These are phyloP conservation scores for Deilephila elpenor DNA, from an alignment of 2,888 invertebrate genomes.

Conservation along the genomic window DNA sequence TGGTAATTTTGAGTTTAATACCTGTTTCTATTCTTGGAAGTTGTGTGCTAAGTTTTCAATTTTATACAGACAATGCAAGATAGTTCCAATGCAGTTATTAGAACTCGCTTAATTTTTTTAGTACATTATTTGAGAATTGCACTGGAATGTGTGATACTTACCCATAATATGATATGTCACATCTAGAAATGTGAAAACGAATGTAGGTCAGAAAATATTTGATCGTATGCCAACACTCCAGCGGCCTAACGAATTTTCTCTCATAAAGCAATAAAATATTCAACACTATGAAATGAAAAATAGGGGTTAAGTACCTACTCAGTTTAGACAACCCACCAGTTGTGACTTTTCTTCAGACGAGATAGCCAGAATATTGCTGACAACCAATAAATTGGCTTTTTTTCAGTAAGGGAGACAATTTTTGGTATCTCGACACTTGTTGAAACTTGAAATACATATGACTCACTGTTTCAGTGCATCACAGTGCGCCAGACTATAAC, in stretches of 20 bases:
- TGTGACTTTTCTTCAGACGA: too few relatives aligned
- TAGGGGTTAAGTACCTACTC: not conserved
- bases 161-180: not conserved
- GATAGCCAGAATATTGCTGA: too few relatives aligned
- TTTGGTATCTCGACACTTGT: not conserved
- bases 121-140: not conserved
- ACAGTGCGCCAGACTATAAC: not conserved
- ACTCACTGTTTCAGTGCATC: conserved; percentile 2
- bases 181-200: not conserved
- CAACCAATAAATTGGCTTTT: too few relatives aligned
- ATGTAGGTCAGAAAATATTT: conserved; percentile 20
- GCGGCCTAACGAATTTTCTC: not conserved
- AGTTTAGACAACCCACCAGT: too few relatives aligned
- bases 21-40: too few relatives aligned
- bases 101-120: too few relatives aligned
- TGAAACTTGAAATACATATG: not conserved
- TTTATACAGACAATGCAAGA: too few relatives aligned
- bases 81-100: too few relatives aligned
- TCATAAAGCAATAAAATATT: not conserved
- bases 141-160: not conserved
- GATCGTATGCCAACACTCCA: conserved; percentile 9
- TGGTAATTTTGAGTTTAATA: too few relatives aligned
- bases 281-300: not conserved
- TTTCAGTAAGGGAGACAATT: not conserved
- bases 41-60: too few relatives aligned